Evolutionary conservation across 2,888 invertebrate species (phyloP).

Genomic region (Xestia rhomboidea): DNA sequence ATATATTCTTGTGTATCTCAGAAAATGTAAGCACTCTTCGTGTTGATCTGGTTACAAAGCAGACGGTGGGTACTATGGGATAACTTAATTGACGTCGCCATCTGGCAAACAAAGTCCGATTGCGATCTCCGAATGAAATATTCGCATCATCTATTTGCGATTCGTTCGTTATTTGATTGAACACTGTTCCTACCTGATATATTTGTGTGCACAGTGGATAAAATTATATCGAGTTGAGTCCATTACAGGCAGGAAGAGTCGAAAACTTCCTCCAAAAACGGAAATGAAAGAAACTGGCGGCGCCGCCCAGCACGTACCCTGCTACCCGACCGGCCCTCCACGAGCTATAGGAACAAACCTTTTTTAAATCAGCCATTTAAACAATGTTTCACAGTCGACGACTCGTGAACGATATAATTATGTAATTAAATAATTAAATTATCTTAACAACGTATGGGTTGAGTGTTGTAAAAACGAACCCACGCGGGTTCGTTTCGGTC

Average conservation of each 20-base stretch:
- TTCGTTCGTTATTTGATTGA: slow-evolving; percentile 57
- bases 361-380: slow-evolving; percentile 60
- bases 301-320: slow-evolving; percentile 72
- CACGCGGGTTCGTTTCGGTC: too few species aligned
- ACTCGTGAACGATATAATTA: slow-evolving; percentile 65
- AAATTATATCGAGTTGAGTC: slow-evolving; percentile 74
- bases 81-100: slow-evolving; percentile 38
- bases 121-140: slow-evolving; percentile 47
- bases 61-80: slow-evolving; percentile 2
- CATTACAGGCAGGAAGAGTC: slow-evolving; percentile 81
- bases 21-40: background rate
- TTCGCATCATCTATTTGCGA: slow-evolving; percentile 44
- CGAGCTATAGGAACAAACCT: slow-evolving; percentile 45
- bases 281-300: slow-evolving; percentile 82
- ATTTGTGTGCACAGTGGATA: slow-evolving; percentile 65
- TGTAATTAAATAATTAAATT: slow-evolving; percentile 64
- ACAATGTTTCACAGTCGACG: slow-evolving; percentile 57
- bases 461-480: slow-evolving; percentile 55
- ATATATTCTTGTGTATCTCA: background rate
- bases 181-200: slow-evolving; percentile 53
- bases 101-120: slow-evolving; percentile 30
- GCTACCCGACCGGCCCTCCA: slow-evolving; percentile 28
- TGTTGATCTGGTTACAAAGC: slow-evolving; percentile 30
- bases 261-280: slow-evolving; percentile 77
- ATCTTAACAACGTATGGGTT: slow-evolving; percentile 59